Conservation (phyloP, 2,113 vertebrate genomes). For the Aphyosemion australe region DNA sequence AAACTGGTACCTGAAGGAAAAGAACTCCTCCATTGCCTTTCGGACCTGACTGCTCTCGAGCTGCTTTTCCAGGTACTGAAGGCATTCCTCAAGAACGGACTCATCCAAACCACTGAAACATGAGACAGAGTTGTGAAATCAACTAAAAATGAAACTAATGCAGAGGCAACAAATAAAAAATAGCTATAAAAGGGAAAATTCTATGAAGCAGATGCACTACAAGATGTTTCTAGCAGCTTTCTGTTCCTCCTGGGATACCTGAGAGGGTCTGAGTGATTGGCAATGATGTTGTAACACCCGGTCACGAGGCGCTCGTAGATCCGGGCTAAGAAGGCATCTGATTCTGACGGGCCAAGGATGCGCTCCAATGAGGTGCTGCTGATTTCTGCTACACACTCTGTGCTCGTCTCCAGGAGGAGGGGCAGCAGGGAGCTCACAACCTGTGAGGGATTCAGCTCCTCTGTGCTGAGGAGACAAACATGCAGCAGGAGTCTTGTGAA, state of each 20-base stretch:
- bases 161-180: neutral
- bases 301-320: slow-evolving; percentile 94
- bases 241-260: slow-evolving; percentile 76
- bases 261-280: slow-evolving; percentile 91
- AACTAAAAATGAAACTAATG: neutral
- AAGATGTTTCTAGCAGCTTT: neutral
- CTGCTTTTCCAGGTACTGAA: slow-evolving; percentile 96
- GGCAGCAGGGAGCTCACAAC: slow-evolving; percentile 89
- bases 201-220: neutral
- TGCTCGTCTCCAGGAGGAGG: slow-evolving; percentile 92
- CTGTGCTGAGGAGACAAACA: slow-evolving; percentile 82
- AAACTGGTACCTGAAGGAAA: slow-evolving; percentile 88
- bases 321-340: slow-evolving; percentile 92
- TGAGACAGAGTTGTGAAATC: neutral
- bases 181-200: neutral
- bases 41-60: slow-evolving; percentile 94
- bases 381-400: slow-evolving; percentile 94
- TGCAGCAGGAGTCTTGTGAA: neutral
- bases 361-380: slow-evolving; percentile 93
- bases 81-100: slow-evolving; percentile 93
- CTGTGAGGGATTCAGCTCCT: slow-evolving; percentile 90
- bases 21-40: slow-evolving; percentile 99
- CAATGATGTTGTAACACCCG: slow-evolving; percentile 95
- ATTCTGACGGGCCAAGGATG: slow-evolving; percentile 92
- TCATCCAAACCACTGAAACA: slow-evolving; percentile 90